A percentile compares a stretch with the other conserved stretches of the same genome.
phyloP scores from a whole-genome alignment of 2,113 vertebrate species.

The Pterocles gutturalis region DNA sequence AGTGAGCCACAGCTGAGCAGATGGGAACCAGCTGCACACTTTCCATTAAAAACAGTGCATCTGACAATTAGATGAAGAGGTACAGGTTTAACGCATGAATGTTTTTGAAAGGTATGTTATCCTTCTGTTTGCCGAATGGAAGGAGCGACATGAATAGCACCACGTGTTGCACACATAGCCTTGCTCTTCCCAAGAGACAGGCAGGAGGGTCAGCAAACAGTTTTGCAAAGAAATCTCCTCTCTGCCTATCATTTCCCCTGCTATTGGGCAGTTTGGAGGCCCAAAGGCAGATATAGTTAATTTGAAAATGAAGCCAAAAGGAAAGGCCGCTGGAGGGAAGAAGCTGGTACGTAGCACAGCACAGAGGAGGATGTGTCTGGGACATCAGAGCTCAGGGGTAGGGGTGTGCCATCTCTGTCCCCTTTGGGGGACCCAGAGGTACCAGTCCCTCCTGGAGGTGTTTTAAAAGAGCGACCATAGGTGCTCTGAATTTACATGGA shows the following conservation, averaged over 20 bases:
- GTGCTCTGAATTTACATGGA: neutral
- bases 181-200: neutral
- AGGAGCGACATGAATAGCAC: accelerated
- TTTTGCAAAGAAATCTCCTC: neutral
- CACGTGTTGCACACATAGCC: accelerated
- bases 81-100: neutral
- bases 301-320: neutral
- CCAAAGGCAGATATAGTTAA: neutral
- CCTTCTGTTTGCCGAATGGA: neutral
- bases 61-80: neutral
- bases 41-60: neutral
- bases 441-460: neutral
- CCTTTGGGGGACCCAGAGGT: neutral
- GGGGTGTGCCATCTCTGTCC: neutral
- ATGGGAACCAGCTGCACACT: neutral
- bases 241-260: neutral
- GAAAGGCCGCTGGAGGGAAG: neutral
- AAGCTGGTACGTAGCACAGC: neutral
- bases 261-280: neutral
- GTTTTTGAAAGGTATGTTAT: neutral
- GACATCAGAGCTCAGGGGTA: neutral
- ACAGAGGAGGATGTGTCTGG: neutral
- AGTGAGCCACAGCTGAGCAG: neutral
- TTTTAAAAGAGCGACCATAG: neutral
- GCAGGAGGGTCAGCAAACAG: neutral